These are phyloP conservation scores for Odontothrips loti DNA, from an alignment of 2,888 invertebrate genomes.

Conservation along the genomic window DNA sequence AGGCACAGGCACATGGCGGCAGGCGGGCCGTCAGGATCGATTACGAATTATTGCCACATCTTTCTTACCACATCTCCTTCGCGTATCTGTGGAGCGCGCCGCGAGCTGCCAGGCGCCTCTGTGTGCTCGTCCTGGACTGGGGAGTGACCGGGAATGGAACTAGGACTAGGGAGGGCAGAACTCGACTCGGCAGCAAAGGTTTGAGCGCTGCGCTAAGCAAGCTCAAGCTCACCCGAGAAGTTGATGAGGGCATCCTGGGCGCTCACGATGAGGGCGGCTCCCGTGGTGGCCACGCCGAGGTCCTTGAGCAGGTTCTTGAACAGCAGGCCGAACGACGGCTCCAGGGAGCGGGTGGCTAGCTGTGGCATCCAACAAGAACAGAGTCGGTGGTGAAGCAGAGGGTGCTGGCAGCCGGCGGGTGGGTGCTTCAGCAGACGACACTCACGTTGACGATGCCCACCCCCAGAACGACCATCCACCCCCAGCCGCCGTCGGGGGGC, in stretches of 20 bases:
- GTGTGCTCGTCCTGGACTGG: too few relatives aligned
- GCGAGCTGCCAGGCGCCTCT: too few relatives aligned
- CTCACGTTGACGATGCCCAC: slow-evolving; percentile 81
- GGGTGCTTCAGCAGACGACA: too few relatives aligned
- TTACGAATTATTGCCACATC: too few relatives aligned
- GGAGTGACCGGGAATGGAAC: too few relatives aligned
- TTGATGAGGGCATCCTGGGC: slow-evolving; percentile 62
- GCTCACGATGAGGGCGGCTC: slow-evolving; percentile 64
- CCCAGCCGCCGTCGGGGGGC: slow-evolving; percentile 85
- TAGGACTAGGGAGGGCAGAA: too few relatives aligned
- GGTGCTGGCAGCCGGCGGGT: slow-evolving; percentile 3
- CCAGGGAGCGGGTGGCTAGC: slow-evolving; percentile 74
- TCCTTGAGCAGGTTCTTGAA: slow-evolving; percentile 61
- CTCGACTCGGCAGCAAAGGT: too few relatives aligned
- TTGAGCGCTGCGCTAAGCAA: too few relatives aligned
- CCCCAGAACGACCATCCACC: slow-evolving; percentile 81
- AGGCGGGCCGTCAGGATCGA: too few relatives aligned
- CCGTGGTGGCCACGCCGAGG: slow-evolving; percentile 61
- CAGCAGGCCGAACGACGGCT: slow-evolving; percentile 70
- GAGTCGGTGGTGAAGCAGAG: neutral
- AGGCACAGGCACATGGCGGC: too few relatives aligned
- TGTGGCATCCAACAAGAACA: slow-evolving; percentile 43
- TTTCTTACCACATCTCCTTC: too few relatives aligned
- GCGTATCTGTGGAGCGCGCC: too few relatives aligned
- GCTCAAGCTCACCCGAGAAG: slow-evolving; percentile 49